A percentile compares a stretch with the other conserved stretches of the same genome.
Evolutionary conservation across 2,888 invertebrate species (phyloP).

Genomic region (Xestoiulus laeticollis): DNA sequence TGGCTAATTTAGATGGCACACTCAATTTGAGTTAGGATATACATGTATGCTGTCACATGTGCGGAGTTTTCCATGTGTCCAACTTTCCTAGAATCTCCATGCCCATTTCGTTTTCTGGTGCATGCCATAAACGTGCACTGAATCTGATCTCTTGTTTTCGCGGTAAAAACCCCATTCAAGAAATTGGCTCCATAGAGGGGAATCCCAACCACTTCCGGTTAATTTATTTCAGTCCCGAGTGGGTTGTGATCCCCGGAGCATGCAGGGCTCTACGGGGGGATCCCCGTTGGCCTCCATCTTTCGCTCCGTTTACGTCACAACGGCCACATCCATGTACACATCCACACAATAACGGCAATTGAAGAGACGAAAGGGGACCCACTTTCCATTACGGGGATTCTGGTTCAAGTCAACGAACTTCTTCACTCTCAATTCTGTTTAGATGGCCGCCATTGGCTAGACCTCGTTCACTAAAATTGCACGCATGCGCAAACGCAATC

Average conservation of each 20-base stretch:
- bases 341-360: constrained; percentile 8
- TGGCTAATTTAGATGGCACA: too few species aligned
- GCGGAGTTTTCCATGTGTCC: too few species aligned
- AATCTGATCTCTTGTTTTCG: background rate
- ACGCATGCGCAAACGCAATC: background rate
- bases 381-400: constrained; percentile 38
- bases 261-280: constrained; percentile 19
- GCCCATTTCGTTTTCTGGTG: too few species aligned
- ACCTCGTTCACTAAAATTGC: background rate
- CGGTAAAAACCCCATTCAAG: background rate
- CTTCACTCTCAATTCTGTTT: constrained; percentile 29
- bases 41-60: too few species aligned
- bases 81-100: too few species aligned
- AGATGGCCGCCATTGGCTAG: background rate
- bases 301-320: constrained; percentile 3
- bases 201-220: background rate
- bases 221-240: constrained; percentile 2
- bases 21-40: too few species aligned
- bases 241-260: background rate
- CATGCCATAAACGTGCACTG: too few species aligned
- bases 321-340: constrained; percentile 6
- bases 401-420: constrained; percentile 43
- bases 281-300: constrained; percentile 17
- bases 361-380: constrained; percentile 32
- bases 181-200: background rate